A percentile compares a stretch with the other conserved stretches of the same genome.
These are phyloP conservation scores for Aviceda subcristata DNA, from an alignment of 2,113 vertebrate genomes.

Conservation along the genomic window DNA sequence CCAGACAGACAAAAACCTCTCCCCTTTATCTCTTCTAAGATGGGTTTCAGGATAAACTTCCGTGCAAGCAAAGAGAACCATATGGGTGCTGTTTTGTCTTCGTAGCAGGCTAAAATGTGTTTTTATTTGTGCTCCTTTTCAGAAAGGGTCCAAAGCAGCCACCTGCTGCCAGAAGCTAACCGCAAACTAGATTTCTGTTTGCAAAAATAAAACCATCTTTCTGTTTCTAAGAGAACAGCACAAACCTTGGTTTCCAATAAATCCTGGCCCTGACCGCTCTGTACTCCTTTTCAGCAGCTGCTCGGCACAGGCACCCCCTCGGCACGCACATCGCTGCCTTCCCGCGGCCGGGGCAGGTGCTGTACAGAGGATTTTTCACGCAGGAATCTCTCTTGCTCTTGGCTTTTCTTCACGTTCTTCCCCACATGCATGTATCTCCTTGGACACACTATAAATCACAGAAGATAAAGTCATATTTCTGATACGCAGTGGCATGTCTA, in stretches of 20 bases:
- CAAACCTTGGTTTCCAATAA: not conserved
- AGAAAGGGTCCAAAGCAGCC: not conserved
- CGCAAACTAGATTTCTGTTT: not conserved
- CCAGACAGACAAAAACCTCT: not conserved
- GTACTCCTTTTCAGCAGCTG: not conserved
- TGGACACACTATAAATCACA: too few species aligned
- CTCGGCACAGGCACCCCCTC: not conserved
- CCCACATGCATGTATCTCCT: fast-evolving
- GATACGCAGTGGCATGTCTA: fast-evolving
- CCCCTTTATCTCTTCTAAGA: not conserved
- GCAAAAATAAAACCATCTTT: not conserved
- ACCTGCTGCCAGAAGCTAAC: not conserved
- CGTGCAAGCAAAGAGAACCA: not conserved
- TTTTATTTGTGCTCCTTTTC: not conserved
- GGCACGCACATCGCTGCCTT: fast-evolving
- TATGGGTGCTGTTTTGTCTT: fast-evolving
- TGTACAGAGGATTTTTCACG: not conserved
- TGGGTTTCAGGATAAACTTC: not conserved
- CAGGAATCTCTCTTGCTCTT: not conserved
- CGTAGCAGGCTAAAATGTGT: fast-evolving
- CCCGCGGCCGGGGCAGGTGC: not conserved
- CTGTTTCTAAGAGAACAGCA: not conserved
- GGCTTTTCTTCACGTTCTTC: not conserved
- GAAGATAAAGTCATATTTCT: not conserved
- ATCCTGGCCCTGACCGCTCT: not conserved